Evolutionary conservation across 2,113 vertebrate species (phyloP).

Genomic region (Dasyprocta punctata): DNA sequence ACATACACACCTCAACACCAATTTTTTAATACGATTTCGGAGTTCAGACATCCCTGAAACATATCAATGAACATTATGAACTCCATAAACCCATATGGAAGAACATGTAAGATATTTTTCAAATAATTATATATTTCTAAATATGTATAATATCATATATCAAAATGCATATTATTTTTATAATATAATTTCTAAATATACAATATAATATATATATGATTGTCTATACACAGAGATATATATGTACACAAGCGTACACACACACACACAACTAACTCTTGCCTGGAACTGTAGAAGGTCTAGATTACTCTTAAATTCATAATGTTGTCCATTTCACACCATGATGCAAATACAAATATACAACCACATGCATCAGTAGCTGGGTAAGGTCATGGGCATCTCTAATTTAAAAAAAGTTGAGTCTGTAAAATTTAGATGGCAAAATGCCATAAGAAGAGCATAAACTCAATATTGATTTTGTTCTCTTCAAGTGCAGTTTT

Average conservation of each 20-base stretch:
- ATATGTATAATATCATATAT: too few relatives aligned
- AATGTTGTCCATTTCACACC: neutral
- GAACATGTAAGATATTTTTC: neutral
- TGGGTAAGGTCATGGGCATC: neutral
- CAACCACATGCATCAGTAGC: neutral
- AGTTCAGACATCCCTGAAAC: neutral
- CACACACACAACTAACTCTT: neutral
- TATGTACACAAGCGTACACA: neutral
- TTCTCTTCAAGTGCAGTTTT: neutral
- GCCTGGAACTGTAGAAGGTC: neutral
- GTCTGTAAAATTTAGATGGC: neutral
- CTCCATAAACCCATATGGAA: neutral
- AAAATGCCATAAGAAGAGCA: neutral
- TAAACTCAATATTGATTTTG: neutral
- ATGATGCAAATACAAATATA: neutral
- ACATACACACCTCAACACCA: too few relatives aligned
- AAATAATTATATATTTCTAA: neutral
- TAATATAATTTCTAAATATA: too few relatives aligned
- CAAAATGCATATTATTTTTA: too few relatives aligned
- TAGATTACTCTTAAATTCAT: neutral
- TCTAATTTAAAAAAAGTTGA: neutral
- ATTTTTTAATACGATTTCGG: neutral
- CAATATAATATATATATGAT: too few relatives aligned
- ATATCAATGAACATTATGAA: neutral
- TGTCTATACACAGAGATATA: neutral